Evolutionary conservation across 1,140 invertebrate genomes (phyloP), one percentile per base, ranked within the genome.

Genomic region (Scylla paramamosain): DNA sequence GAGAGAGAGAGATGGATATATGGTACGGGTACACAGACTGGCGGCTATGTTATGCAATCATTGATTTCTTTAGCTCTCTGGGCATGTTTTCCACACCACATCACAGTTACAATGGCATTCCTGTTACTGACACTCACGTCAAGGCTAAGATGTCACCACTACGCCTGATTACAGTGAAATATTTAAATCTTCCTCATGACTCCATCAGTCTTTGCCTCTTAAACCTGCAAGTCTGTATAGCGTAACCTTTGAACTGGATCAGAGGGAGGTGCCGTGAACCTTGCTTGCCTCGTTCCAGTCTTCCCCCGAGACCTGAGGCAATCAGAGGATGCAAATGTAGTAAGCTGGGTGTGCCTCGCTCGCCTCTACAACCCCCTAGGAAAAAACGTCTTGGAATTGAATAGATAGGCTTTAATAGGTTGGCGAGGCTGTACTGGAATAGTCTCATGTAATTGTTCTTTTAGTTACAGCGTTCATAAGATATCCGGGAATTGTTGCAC

Each of bases 241-340:
- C 67, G 52, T 12, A 59, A 77, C 67, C 67, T 77, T n/a, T n/a
- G 67, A n/a, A 20, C 12, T 20, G n/a, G 6, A n/a, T 25, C 20
- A n/a, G n/a, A 7, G 20, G n/a, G 12, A 77, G 46, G 52, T 91
- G 90, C 52, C 52, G 52, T 91, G 90, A 77, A 32, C 59, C 67
- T 39, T 91, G 67, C 90, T 82, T 77, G 90, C 4, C 90, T 25
- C 90, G 67, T 14, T 77, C 48, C 48, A 16, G 67, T 39, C 86
- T 25, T 87, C 92, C 84, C 92, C 7, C 0, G 92, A 93, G 92
- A 88, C 92, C 45, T 25, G 20, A 93, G 92, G n/a, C 92, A 93
- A 93, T 93, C 92, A 93, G 92, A 88, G 92, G 87, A 93, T 93
- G 92, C 52, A 93, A 93, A 93, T 93, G 45, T 87, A 93, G 84